A percentile compares a stretch with the other conserved stretches of the same genome.
These are phyloP conservation scores for Myoxocephalus aenaeus DNA, from an alignment of 2,797 vertebrate genomes.

Conservation along the genomic window DNA sequence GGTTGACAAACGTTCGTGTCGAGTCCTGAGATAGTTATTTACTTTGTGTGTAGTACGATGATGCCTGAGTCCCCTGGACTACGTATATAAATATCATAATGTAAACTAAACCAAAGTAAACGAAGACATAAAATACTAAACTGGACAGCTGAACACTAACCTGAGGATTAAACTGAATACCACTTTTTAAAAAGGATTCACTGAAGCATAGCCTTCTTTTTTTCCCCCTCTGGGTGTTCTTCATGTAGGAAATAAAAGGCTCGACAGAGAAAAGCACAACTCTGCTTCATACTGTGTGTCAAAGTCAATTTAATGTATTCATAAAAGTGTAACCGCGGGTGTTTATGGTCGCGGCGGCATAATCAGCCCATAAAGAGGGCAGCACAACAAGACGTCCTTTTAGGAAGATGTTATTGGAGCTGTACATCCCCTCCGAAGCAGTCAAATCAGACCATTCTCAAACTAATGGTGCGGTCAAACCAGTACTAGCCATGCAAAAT, in stretches of 20 bases:
- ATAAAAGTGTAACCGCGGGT: not conserved
- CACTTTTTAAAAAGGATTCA: not conserved
- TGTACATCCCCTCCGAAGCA: not conserved
- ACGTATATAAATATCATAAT: not conserved
- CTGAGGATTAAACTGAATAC: not conserved
- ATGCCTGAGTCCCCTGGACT: not conserved
- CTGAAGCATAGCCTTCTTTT: not conserved
- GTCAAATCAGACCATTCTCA: not conserved
- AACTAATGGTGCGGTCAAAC: not conserved
- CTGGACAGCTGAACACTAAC: not conserved
- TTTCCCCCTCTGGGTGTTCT: fast-evolving
- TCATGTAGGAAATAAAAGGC: not conserved
- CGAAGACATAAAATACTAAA: not conserved
- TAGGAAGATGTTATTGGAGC: not conserved
- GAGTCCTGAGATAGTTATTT: not conserved
- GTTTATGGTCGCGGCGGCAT: not conserved
- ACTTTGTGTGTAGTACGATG: not conserved
- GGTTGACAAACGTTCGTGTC: not conserved
- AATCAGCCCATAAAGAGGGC: not conserved
- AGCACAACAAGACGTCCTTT: not conserved
- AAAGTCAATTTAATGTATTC: not conserved
- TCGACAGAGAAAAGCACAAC: not conserved
- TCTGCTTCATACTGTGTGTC: not conserved
- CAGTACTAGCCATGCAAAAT: not conserved
- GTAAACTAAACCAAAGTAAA: not conserved